Conservation (phyloP, 2,888 invertebrate genomes). For the Cyclophora punctaria region DNA sequence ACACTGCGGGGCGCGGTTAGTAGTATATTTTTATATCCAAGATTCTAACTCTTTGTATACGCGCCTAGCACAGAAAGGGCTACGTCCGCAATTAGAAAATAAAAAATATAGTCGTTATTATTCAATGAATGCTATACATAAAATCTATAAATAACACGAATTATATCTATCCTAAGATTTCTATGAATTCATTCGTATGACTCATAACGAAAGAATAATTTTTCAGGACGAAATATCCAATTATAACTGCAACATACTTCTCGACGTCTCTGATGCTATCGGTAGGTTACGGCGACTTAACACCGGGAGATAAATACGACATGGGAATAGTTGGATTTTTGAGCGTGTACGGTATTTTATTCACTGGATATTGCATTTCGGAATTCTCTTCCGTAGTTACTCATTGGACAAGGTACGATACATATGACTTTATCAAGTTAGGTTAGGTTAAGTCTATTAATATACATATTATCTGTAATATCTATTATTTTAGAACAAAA, state of each 20-base stretch:
- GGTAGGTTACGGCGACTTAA: conserved; percentile 66
- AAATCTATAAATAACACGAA: no score
- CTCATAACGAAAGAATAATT: no score
- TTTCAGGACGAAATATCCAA: conserved; percentile 47
- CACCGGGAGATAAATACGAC: conserved; percentile 58
- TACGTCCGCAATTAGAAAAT: no score
- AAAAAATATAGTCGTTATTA: background rate
- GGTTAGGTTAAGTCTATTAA: no score
- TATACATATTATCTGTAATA: background rate
- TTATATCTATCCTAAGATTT: no score
- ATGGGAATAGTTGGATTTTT: conserved; percentile 60
- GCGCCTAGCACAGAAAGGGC: no score
- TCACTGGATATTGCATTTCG: conserved; percentile 67
- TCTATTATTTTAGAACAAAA: conserved; percentile 40
- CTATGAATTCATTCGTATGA: no score
- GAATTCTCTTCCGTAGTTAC: conserved; percentile 69
- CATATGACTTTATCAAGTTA: background rate
- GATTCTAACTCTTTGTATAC: no score
- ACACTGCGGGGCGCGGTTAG: no score
- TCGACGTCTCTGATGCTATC: conserved; percentile 57
- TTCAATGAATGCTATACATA: no score
- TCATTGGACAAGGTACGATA: conserved; percentile 55
- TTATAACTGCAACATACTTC: conserved; percentile 61
- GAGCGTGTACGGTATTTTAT: conserved; percentile 61
- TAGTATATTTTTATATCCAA: background rate